Evolutionary conservation across 2,113 vertebrate genomes (phyloP).

Genomic region (Crotalus helleri): DNA sequence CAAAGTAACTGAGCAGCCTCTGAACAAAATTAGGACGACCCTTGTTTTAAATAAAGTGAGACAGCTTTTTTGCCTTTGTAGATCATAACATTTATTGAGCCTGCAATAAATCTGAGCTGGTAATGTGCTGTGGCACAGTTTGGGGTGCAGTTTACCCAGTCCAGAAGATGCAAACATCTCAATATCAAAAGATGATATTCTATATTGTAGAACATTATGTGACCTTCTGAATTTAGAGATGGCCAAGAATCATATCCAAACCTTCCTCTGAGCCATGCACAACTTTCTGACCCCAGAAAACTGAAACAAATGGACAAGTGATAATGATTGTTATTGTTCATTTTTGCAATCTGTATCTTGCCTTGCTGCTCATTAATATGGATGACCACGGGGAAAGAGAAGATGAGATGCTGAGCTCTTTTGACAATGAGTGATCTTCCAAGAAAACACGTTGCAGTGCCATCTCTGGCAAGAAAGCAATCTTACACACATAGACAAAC

Average conservation of each 20-base stretch:
- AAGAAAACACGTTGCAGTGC: not conserved
- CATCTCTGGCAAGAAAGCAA: not conserved
- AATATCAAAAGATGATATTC: conserved; percentile 33
- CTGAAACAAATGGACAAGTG: not conserved
- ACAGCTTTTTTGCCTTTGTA: conserved; percentile 40
- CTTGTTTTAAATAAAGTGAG: conserved; percentile 4
- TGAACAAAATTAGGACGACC: conserved; percentile 17
- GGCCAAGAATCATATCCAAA: conserved; percentile 19
- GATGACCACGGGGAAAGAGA: not conserved
- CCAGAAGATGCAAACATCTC: conserved; percentile 23
- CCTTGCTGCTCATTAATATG: not conserved
- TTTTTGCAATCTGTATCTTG: not conserved
- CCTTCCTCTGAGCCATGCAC: conserved; percentile 3
- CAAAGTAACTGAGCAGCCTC: not conserved
- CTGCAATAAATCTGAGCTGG: conserved; percentile 37
- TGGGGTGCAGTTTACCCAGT: conserved; percentile 32
- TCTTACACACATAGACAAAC: not conserved
- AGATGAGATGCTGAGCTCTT: not conserved
- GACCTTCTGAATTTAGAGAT: conserved; percentile 12
- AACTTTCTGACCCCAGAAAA: conserved; percentile 14
- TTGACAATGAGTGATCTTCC: conserved; percentile 28
- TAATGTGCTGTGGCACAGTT: not conserved
- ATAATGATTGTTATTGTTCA: not conserved
- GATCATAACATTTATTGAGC: conserved; percentile 65
- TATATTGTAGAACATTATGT: not conserved